Base-by-base conservation (phyloP, 2,113 vertebrate genomes). In the Mohoua ochrocephala region DNA sequence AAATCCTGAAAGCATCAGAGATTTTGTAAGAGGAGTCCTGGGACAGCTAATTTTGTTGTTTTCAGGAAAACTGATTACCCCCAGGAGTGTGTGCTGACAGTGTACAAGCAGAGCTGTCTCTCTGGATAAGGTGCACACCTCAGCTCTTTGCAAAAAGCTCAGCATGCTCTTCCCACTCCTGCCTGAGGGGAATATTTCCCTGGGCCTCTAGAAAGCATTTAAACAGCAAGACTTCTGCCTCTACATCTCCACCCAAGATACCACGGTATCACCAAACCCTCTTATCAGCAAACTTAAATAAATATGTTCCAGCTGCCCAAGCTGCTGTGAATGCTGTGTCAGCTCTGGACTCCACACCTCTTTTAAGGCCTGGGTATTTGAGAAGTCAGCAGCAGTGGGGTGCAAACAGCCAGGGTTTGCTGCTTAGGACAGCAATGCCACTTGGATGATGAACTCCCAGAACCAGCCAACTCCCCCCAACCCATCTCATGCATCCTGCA, bases 1-100 rank as follows among this genome's bases (percentile, higher is more conserved):
- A 95, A 87, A 63, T 89, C 92, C 95, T 93, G 83, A 91, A 94
- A 96, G 41, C 60, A 88, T 70, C 17, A 74, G 60, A 90, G 39
- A 88, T 93, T 86, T 86, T 81, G 3, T 87, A 67, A 94, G 81
- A 79, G 26, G 23, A 67, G 33, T 53, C 28, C 33, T 64, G 76
- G 88, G 47, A 68, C 3, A 7, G n/a, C 15, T 50, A 53, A 60
- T 84, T 67, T 45, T 12, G 17, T 6, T 42, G 84, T 88, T 69
- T 84, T 59, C 76, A 81, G 56, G 52, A 89, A 78, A 89, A 67
- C 19, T 15, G 17, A 31, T 87, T 63, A 53, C 30, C 28, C 80
- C 26, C 45, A 64, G 64, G 52, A 68, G 28, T 24, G 26, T n/a
- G 45, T 47, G 59, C 54, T 84, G 68, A 47, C 19, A 53, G 27